Base-by-base conservation (phyloP, 2,888 invertebrate genomes). In the Disparrhopalites patrizii region DNA sequence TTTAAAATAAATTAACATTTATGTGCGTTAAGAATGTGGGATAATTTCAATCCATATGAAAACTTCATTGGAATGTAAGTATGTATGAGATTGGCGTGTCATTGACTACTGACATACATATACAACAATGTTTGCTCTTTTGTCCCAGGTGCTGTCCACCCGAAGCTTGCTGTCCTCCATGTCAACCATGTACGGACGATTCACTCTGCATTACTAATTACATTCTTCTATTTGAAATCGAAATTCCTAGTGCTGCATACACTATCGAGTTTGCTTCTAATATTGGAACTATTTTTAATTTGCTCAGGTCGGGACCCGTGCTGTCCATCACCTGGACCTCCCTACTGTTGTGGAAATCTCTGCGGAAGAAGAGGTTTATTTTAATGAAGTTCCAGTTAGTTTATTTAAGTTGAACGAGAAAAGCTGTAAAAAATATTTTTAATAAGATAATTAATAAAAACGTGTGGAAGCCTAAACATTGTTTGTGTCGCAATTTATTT, bases 81-180 rank as follows among this genome's bases (percentile, higher is more conserved):
- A n/a, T n/a, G n/a, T n/a, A n/a, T n/a, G n/a, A n/a, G n/a, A n/a
- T n/a, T n/a, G n/a, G n/a, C n/a, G n/a, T n/a, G n/a, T n/a, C n/a
- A n/a, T n/a, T n/a, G n/a, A n/a, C n/a, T n/a, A n/a, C n/a, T n/a
- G n/a, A n/a, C n/a, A n/a, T n/a, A n/a, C n/a, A n/a, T n/a, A n/a
- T n/a, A n/a, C n/a, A n/a, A n/a, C n/a, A n/a, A n/a, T n/a, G n/a
- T n/a, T n/a, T n/a, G n/a, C n/a, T n/a, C n/a, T n/a, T n/a, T n/a
- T n/a, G 15, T 43, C 38, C 30, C 15, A 47, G 64, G 18, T 64
- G 68, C 43, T 68, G 68, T 40, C 68, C 68, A 40, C 66, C 66
- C 23, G 55, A 55, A 36, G 47, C 56, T 2, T 70, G 70, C 56
- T 70, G 70, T 27, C 70, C 70, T 43, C 70, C 70, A 18, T 55